These are phyloP conservation scores for Megatriorchis doriae DNA, from an alignment of 2,113 vertebrate species.

Conservation along the genomic window DNA sequence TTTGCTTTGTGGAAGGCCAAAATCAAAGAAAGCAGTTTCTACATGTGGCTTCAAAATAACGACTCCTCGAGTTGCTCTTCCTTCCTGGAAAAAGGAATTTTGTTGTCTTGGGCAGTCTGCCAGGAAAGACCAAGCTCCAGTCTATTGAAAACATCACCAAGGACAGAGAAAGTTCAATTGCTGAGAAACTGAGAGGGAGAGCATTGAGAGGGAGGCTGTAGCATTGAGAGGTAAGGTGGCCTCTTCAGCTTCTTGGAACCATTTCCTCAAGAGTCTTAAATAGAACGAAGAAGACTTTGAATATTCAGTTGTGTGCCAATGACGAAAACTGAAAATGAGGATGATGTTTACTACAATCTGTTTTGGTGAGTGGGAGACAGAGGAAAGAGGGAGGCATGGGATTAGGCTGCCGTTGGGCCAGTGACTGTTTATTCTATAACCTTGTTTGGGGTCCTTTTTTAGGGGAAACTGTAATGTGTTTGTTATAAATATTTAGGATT, in stretches of 20 bases:
- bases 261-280: not conserved
- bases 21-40: not conserved
- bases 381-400: not conserved
- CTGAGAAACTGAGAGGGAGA: not conserved
- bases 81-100: not conserved
- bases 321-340: not conserved
- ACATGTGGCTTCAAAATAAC: not conserved
- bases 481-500: not conserved
- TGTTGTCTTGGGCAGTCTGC: not conserved
- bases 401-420: not conserved
- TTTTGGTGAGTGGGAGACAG: not conserved
- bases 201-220: not conserved
- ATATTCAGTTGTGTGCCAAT: not conserved
- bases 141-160: not conserved
- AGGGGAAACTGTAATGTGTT: not conserved
- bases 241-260: not conserved
- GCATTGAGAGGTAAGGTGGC: not conserved
- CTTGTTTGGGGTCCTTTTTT: not conserved
- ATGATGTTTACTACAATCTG: accelerated
- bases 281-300: accelerated
- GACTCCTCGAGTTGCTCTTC: not conserved
- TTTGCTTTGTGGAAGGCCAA: not conserved
- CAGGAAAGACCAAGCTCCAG: not conserved
- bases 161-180: not conserved
- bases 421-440: not conserved